These are phyloP conservation scores for Fratercula arctica DNA, from an alignment of 2,797 vertebrate species.

Conservation along the genomic window DNA sequence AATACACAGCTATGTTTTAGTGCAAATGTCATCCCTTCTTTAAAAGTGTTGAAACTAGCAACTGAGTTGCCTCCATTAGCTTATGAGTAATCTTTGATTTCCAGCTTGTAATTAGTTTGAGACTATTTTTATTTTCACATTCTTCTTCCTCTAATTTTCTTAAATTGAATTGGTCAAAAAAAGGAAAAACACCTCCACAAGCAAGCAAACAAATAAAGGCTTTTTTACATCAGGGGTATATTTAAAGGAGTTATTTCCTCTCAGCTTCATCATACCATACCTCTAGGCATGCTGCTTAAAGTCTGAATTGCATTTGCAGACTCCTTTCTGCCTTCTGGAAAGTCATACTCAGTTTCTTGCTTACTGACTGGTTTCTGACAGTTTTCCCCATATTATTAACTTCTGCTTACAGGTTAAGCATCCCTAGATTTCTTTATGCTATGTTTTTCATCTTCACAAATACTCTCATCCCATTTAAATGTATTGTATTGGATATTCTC, in stretches of 20 bases:
- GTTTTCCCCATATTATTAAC: neutral
- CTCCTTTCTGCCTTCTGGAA: neutral
- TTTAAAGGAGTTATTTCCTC: neutral
- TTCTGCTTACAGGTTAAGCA: neutral
- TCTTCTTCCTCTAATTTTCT: neutral
- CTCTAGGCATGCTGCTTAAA: neutral
- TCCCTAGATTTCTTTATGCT: neutral
- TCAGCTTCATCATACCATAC: neutral
- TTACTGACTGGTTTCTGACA: neutral
- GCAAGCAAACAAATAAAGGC: neutral
- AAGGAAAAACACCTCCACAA: rapidly evolving
- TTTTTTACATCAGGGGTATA: neutral
- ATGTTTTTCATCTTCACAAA: neutral
- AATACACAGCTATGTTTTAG: neutral
- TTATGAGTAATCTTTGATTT: constrained; percentile 17
- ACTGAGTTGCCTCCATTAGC: neutral
- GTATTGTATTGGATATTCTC: neutral
- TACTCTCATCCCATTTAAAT: neutral
- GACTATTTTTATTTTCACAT: neutral
- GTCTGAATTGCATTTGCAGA: neutral
- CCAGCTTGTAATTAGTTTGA: neutral
- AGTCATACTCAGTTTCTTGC: neutral
- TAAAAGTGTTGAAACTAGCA: neutral
- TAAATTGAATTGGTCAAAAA: neutral
- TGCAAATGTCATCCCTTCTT: neutral